Evolutionary conservation across 2,888 invertebrate species (phyloP).

Genomic region (Chesias legatella): DNA sequence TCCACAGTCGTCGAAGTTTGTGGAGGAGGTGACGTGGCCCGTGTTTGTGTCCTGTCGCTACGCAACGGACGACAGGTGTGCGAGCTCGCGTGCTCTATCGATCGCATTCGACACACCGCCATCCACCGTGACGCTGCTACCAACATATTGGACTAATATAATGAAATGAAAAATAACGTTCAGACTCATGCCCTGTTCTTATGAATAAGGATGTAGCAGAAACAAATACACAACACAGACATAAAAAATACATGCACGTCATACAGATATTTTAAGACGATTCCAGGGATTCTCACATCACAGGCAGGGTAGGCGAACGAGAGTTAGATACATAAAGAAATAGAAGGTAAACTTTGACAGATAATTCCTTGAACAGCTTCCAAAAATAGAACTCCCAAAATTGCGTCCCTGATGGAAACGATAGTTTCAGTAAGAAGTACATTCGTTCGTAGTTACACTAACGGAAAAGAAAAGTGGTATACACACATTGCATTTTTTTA

Average conservation of each 20-base stretch:
- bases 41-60: constrained; percentile 32
- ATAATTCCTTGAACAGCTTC: no score
- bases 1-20: constrained; percentile 1
- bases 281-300: no score
- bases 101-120: constrained; percentile 8
- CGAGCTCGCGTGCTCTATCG: constrained; percentile 28
- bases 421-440: constrained; percentile 58
- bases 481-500: not conserved
- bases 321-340: constrained; percentile 11
- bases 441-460: constrained; percentile 47
- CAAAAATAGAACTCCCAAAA: constrained; percentile 7
- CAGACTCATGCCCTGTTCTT: no score
- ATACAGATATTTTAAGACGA: no score
- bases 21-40: constrained; percentile 11
- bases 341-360: constrained; percentile 7
- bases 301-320: no score
- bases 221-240: no score
- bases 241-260: no score
- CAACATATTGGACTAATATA: no score
- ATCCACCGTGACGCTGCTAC: no score
- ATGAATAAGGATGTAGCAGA: no score
- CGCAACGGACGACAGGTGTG: constrained; percentile 29
- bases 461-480: constrained; percentile 29
- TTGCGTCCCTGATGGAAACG: constrained; percentile 42
- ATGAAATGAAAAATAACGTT: no score